Base-by-base conservation (phyloP, 2,797 vertebrate genomes). In the Naso thynnoides region DNA sequence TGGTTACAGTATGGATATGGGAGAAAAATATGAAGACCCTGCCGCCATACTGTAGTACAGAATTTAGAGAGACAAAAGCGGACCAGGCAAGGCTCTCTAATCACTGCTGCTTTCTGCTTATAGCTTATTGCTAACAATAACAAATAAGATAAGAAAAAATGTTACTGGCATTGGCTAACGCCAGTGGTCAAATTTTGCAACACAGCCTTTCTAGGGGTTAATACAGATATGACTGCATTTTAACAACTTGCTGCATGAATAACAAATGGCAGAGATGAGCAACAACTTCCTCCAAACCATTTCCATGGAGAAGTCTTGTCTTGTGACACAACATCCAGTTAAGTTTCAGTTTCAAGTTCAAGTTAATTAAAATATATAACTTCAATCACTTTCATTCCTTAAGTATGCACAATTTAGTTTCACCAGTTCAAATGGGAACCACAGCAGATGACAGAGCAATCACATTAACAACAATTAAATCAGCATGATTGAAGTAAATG, bases 131-230 rank as follows among this genome's bases (percentile, higher is more conserved):
- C 5, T 33, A 3, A 33, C 9, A 33, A 33, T 3, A 33, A 33
- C 4, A 4, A 31, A 31, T 31, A 33, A n/a, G n/a, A n/a, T n/a
- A n/a, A 67, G 6, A n/a, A 48, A 50, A 2, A 4, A 59, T 33
- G 31, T 33, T 45, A 33, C 27, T 38, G 16, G 10, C 9, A 15
- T 47, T 39, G 3, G 29, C 5, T 9, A 48, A 67, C 26, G 23
- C 24, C 45, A 65, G 52, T 27, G 33, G 42, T 42, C 42, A 59
- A 3, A 10, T 44, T 14, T 48, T n/a, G 61, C 29, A 54, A 44
- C 62, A 68, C 56, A 71, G 45, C 23, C 47, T 75, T 70, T 42
- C 38, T 63, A 31, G 70, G 45, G 64, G 39, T 54, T 78, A 13
- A 50, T 52, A 44, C n/a, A 19, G 5, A 27, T 13, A 7, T 6